Evolutionary conservation across 2,113 vertebrate genomes (phyloP).

Genomic region (Podarcis raffonei): DNA sequence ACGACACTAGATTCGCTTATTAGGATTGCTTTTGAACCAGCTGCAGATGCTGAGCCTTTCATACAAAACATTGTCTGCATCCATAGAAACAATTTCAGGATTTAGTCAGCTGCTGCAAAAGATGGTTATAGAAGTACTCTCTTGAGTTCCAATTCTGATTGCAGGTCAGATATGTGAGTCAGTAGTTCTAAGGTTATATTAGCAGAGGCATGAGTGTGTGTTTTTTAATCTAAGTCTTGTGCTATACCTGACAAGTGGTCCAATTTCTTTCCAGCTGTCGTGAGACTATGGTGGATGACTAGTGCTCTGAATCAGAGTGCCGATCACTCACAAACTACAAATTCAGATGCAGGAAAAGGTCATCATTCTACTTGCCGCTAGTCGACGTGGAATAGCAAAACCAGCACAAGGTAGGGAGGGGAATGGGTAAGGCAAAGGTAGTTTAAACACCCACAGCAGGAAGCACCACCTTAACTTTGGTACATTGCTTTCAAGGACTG

Average conservation of each 20-base stretch:
- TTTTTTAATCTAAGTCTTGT: background rate
- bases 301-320: background rate
- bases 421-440: background rate
- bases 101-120: background rate
- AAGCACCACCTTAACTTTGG: background rate
- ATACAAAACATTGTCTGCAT: background rate
- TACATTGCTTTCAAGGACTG: background rate
- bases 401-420: too few species aligned
- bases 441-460: background rate
- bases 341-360: background rate
- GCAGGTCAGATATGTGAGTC: background rate
- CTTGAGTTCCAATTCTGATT: background rate
- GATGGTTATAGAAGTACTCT: background rate
- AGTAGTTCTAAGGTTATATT: background rate
- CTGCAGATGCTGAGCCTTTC: background rate
- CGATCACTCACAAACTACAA: background rate
- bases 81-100: background rate
- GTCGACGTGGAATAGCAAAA: background rate
- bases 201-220: background rate
- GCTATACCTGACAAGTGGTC: background rate
- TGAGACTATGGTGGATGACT: background rate
- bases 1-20: background rate
- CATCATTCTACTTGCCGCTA: background rate
- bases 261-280: background rate
- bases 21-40: background rate